phyloP scores from a whole-genome alignment of 2,113 vertebrate genomes.

The Oreochromis tanganicae region DNA sequence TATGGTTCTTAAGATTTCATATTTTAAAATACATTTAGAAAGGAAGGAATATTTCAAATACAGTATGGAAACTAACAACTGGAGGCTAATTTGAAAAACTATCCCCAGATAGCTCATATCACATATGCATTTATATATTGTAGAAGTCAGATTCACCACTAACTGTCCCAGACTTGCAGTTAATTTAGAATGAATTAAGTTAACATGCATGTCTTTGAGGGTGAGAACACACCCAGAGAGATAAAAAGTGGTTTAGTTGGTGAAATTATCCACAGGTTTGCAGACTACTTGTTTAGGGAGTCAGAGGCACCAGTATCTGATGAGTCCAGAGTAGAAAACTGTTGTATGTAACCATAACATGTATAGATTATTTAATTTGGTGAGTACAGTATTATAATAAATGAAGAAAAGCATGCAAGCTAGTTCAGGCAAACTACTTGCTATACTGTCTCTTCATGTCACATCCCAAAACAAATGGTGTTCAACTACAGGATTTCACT shows the following conservation, averaged over 20 bases:
- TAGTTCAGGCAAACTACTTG: not conserved
- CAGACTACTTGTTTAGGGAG: not conserved
- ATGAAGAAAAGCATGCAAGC: not conserved
- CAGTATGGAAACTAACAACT: rapidly evolving
- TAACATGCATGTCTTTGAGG: not conserved
- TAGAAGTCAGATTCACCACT: rapidly evolving
- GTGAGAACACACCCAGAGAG: not conserved
- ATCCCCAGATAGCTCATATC: not conserved
- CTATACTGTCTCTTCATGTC: not conserved
- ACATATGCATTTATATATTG: not conserved
- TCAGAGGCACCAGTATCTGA: not conserved
- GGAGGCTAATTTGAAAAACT: not conserved
- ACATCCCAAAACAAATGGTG: not conserved
- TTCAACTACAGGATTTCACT: rapidly evolving
- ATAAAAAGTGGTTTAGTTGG: not conserved
- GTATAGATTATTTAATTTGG: not conserved
- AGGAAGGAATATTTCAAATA: not conserved
- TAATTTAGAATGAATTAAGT: not conserved
- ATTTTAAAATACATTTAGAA: not conserved
- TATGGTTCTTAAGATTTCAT: rapidly evolving
- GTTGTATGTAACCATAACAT: not conserved
- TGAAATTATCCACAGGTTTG: rapidly evolving
- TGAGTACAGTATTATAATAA: not conserved
- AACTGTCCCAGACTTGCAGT: not conserved
- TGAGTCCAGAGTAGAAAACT: not conserved